Percentiles rank a stretch among this genome's conserved stretches.
phyloP scores from a whole-genome alignment of 2,888 invertebrate genomes.

The Folsomia manolachei region DNA sequence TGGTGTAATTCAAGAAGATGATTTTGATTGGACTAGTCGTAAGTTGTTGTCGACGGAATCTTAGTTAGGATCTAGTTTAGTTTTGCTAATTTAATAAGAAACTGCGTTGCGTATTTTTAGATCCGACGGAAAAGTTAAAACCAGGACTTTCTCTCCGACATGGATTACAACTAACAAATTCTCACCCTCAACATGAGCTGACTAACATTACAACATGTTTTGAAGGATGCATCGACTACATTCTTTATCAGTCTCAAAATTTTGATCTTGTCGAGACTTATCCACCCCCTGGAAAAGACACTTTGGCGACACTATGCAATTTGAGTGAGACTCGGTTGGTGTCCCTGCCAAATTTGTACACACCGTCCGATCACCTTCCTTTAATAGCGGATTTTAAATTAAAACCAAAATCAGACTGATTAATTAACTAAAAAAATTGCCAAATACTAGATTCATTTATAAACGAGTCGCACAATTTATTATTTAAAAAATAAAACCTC shows the following conservation, averaged over 20 bases:
- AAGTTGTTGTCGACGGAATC: constrained; percentile 54
- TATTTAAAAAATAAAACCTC: neutral
- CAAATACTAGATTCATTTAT: neutral
- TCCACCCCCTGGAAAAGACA: constrained; percentile 40
- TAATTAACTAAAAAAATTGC: constrained; percentile 6
- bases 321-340: constrained; percentile 29
- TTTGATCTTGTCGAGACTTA: constrained; percentile 31
- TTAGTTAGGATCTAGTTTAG: neutral
- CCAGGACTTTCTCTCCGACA: constrained; percentile 43
- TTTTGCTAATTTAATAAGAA: constrained; percentile 24
- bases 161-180: constrained; percentile 33
- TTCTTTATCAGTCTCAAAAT: constrained; percentile 69
- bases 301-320: constrained; percentile 27
- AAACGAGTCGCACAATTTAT: neutral
- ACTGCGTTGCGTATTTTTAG: too few species aligned
- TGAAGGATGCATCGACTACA: constrained; percentile 86
- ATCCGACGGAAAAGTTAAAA: constrained; percentile 57
- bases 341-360: constrained; percentile 78
- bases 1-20: constrained; percentile 64
- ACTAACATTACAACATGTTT: constrained; percentile 82
- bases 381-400: constrained; percentile 75
- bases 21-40: constrained; percentile 77
- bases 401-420: constrained; percentile 44
- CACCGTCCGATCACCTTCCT: constrained; percentile 92
- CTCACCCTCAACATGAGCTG: constrained; percentile 56